Conservation (phyloP, 2,888 invertebrate genomes). For the Chalcis sispes region DNA sequence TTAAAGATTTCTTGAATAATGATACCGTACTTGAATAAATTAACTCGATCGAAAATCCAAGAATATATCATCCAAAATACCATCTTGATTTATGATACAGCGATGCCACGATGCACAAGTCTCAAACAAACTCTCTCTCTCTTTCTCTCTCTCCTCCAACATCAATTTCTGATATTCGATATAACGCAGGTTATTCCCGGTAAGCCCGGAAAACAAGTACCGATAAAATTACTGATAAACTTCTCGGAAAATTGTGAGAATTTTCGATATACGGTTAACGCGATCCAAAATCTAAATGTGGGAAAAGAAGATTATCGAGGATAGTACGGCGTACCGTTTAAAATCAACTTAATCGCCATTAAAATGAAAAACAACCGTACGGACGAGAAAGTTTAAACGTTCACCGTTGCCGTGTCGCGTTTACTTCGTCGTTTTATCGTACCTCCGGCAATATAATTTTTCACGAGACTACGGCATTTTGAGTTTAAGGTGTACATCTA, state of each 20-base stretch:
- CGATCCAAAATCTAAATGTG: no score
- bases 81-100: no score
- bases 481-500: neutral
- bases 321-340: neutral
- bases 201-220: conserved; percentile 21
- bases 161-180: conserved; percentile 39
- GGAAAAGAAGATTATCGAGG: conserved; percentile 44
- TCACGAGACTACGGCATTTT: conserved; percentile 6
- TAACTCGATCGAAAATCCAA: no score
- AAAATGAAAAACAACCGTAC: no score
- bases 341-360: conserved; percentile 11
- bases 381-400: conserved; percentile 13
- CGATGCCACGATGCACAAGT: no score
- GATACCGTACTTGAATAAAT: conserved; percentile 32
- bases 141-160: conserved; percentile 3
- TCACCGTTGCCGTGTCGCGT: conserved; percentile 17
- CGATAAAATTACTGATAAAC: conserved; percentile 15
- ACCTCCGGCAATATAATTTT: conserved; percentile 34
- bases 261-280: no score
- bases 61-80: no score
- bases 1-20: conserved; percentile 41
- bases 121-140: neutral
- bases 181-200: no score
- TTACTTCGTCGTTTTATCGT: conserved; percentile 33
- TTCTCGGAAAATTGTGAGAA: conserved; percentile 2